A percentile compares a stretch with the other conserved stretches of the same genome.
phyloP scores from a whole-genome alignment of 2,113 vertebrate genomes.

The Gadus macrocephalus region DNA sequence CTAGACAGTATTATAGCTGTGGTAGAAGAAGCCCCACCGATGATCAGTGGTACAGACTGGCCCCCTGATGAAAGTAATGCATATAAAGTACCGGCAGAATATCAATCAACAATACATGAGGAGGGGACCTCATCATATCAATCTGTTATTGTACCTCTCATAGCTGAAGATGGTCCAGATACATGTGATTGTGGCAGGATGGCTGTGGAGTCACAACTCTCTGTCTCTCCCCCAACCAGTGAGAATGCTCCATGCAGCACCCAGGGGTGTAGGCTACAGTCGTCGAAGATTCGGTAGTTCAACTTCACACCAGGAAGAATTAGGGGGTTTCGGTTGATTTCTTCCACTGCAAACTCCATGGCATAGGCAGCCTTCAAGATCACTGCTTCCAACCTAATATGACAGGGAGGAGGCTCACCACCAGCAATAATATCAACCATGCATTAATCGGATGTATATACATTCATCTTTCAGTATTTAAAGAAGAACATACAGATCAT shows the following conservation, averaged over 20 bases:
- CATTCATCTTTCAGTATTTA: neutral
- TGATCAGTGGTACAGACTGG: conserved; percentile 50
- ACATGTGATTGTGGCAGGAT: no score
- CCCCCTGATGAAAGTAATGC: conserved; percentile 14
- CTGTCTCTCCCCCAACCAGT: conserved; percentile 55
- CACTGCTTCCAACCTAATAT: conserved; percentile 50
- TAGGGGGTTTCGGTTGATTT: conserved; percentile 64
- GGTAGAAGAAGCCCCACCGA: conserved; percentile 59
- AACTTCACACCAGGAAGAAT: conserved; percentile 68
- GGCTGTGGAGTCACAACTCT: conserved; percentile 41
- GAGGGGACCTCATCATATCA: neutral
- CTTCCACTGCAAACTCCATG: conserved; percentile 71
- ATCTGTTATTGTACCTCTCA: neutral
- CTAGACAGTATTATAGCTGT: conserved; percentile 54
- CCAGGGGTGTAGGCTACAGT: conserved; percentile 58
- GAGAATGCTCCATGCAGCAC: conserved; percentile 48
- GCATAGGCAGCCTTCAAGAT: conserved; percentile 52
- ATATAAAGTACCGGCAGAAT: neutral
- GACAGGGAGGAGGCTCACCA: neutral
- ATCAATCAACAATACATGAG: neutral
- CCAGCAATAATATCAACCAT: no score
- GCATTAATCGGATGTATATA: no score
- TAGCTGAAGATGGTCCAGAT: neutral
- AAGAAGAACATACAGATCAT: neutral
- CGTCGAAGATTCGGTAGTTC: conserved; percentile 66